Evolutionary conservation across 2,888 invertebrate genomes (phyloP).

Genomic region (Drosophila neutralis): DNA sequence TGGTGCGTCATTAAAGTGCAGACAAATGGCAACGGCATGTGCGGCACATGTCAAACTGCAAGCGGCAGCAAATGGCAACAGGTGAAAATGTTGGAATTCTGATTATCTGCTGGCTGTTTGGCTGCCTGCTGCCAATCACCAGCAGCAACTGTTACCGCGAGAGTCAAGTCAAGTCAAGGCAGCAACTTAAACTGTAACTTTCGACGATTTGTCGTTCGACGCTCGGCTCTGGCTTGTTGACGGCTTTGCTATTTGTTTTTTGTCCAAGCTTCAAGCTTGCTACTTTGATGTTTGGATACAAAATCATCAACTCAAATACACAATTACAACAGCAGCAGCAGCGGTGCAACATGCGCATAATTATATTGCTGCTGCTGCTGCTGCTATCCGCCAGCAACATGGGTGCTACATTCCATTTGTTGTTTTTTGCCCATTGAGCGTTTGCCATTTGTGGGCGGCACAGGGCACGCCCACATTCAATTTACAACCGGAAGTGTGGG

Average conservation of each 20-base stretch:
- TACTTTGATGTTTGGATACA: constrained; percentile 71
- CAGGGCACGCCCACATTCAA: constrained; percentile 75
- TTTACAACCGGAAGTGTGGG: constrained; percentile 83
- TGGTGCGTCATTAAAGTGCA: constrained; percentile 81
- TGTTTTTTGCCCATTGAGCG: constrained; percentile 13
- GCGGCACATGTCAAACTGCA: constrained; percentile 82
- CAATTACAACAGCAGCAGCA: constrained; percentile 35
- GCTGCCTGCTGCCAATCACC: constrained; percentile 50
- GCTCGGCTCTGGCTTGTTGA: constrained; percentile 44
- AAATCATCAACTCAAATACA: constrained; percentile 61
- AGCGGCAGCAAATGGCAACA: constrained; percentile 73
- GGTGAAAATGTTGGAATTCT: constrained; percentile 81
- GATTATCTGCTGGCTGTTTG: constrained; percentile 67
- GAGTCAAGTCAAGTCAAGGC: constrained; percentile 19
- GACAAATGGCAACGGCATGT: constrained; percentile 82
- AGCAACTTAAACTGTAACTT: constrained; percentile 80
- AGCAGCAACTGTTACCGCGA: constrained; percentile 52
- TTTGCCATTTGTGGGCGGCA: constrained; percentile 43
- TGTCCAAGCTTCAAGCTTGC: constrained; percentile 23
- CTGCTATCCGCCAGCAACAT: constrained; percentile 42
- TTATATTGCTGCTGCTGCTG: constrained; percentile 47
- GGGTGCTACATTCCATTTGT: constrained; percentile 58
- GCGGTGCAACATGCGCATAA: constrained; percentile 55
- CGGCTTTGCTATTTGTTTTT: constrained; percentile 46
- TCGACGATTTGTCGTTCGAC: constrained; percentile 77